These are phyloP conservation scores for Drosophila orena DNA, from an alignment of 1,140 invertebrate species.

Conservation along the genomic window DNA sequence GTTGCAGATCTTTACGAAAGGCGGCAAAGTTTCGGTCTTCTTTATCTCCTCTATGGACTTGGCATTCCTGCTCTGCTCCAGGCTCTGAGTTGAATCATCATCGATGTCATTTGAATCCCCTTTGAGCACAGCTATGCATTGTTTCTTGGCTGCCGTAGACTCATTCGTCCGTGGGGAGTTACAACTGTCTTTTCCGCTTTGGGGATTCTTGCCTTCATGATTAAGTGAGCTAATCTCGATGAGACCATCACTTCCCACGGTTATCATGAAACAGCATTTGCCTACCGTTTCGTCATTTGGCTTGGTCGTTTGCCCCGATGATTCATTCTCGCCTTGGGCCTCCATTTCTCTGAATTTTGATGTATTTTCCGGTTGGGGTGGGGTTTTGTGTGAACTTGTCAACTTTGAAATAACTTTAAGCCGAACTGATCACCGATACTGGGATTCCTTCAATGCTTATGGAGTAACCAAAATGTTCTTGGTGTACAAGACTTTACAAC, in stretches of 20 bases:
- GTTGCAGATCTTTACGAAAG: conserved; percentile 40
- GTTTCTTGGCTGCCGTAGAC: neutral
- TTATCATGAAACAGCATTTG: conserved; percentile 43
- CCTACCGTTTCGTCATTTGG: neutral
- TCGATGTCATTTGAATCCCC: conserved; percentile 5
- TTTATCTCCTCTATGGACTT: conserved; percentile 4
- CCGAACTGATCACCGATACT: neutral
- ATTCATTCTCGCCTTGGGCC: neutral
- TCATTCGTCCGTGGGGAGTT: neutral
- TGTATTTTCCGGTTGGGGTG: neutral
- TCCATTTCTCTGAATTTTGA: conserved; percentile 9
- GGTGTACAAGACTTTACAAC: too few species aligned
- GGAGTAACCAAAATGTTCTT: too few species aligned
- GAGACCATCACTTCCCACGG: conserved; percentile 33
- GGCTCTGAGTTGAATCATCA: neutral
- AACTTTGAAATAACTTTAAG: neutral
- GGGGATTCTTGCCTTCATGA: neutral
- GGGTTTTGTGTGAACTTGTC: neutral
- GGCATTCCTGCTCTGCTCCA: neutral
- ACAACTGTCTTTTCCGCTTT: neutral
- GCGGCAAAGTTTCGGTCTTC: neutral
- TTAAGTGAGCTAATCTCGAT: conserved; percentile 31
- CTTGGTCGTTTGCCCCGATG: neutral
- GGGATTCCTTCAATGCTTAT: too few species aligned
- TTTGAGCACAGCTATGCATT: conserved; percentile 39